A percentile compares a stretch with the other conserved stretches of the same genome.
Evolutionary conservation across 1,140 invertebrate species (phyloP).

Genomic region (roundworm (Caenorhabditis elegans)): DNA sequence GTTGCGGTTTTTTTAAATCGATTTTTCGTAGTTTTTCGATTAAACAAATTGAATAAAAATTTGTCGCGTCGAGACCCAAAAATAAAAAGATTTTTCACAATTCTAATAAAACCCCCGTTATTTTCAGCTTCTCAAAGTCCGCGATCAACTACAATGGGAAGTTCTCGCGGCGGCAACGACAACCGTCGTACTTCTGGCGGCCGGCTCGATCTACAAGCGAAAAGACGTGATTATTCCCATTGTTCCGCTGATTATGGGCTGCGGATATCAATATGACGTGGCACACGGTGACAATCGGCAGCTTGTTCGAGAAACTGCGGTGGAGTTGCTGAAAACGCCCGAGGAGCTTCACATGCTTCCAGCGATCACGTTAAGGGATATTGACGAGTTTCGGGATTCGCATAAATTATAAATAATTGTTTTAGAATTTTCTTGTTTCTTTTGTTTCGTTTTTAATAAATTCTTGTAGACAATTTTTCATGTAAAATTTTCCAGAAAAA

Average conservation of each 20-base stretch:
- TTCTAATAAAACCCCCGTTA: too few species aligned
- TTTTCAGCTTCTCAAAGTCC: background rate
- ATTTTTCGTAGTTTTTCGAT: too few species aligned
- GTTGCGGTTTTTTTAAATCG: too few species aligned
- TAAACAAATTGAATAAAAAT: too few species aligned
- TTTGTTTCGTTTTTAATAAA: too few species aligned
- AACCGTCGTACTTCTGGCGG: conserved; percentile 9
- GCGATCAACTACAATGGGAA: conserved; percentile 16
- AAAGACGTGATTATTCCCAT: conserved; percentile 39
- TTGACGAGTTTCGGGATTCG: background rate
- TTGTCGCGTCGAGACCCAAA: too few species aligned
- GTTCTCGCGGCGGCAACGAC: conserved; percentile 9
- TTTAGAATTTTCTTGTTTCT: too few species aligned
- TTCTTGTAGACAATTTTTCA: too few species aligned
- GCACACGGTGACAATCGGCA: conserved; percentile 17
- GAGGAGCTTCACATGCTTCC: background rate
- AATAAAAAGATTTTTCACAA: too few species aligned
- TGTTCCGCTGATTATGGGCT: conserved; percentile 35
- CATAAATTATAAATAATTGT: background rate
- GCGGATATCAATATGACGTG: conserved; percentile 28
- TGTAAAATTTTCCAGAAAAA: too few species aligned
- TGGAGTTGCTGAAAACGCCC: background rate
- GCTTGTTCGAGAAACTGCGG: background rate
- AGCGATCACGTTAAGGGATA: background rate
- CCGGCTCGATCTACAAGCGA: conserved; percentile 33